Percentiles rank a stretch among this genome's conserved stretches.
Evolutionary conservation across 35 echinoderm and acorn worm species (phyloP).

Genomic region (Apostichopus parvimensis): DNA sequence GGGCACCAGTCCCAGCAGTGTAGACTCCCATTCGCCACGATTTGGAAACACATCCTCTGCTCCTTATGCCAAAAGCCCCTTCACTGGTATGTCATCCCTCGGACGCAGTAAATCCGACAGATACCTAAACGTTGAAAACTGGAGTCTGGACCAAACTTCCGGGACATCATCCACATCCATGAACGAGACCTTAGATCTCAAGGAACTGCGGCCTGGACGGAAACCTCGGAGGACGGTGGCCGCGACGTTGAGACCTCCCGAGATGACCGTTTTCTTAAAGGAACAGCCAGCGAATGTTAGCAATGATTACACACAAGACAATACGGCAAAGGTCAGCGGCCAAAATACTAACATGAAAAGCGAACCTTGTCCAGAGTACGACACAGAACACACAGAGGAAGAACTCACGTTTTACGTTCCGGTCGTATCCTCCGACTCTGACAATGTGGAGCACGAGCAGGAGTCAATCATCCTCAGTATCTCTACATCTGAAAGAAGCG

Average conservation of each 20-base stretch:
- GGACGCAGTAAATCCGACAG: slow-evolving; percentile 46
- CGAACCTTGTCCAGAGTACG: background rate
- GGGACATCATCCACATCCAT: slow-evolving; percentile 34
- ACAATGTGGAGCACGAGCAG: slow-evolving; percentile 5
- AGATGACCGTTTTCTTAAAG: slow-evolving; percentile 32
- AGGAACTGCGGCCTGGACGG: background rate
- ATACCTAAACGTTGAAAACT: slow-evolving; percentile 51
- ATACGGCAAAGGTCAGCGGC: background rate
- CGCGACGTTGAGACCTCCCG: background rate
- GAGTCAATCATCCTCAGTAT: slow-evolving; percentile 30
- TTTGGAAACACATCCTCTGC: background rate
- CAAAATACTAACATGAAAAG: background rate
- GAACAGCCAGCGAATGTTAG: background rate
- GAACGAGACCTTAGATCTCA: slow-evolving; percentile 38
- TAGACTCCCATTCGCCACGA: slow-evolving; percentile 29
- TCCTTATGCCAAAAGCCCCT: background rate
- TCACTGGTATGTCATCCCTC: background rate
- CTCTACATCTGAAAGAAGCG: slow-evolving; percentile 5
- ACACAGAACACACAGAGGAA: background rate
- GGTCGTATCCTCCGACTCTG: slow-evolving; percentile 1
- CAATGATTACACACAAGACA: background rate
- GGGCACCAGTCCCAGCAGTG: slow-evolving; percentile 31
- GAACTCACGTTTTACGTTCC: slow-evolving; percentile 13
- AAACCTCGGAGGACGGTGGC: background rate
- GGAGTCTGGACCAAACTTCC: slow-evolving; percentile 42